Evolutionary conservation across 2,797 vertebrate genomes (phyloP).

Genomic region (Paedocypris micromegethes): DNA sequence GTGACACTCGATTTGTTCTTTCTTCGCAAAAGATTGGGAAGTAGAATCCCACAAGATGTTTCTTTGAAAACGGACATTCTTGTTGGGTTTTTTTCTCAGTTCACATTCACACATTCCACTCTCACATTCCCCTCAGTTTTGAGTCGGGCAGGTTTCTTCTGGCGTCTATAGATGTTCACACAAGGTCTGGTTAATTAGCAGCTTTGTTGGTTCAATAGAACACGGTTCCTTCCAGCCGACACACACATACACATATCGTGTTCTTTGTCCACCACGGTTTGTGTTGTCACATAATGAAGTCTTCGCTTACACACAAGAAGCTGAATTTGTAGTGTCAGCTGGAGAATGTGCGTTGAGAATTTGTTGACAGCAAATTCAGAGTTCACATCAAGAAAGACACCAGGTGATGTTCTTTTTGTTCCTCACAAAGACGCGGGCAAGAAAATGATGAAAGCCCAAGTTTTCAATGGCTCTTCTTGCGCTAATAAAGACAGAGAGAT

Average conservation of each 20-base stretch:
- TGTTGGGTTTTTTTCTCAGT: slow-evolving; percentile 51
- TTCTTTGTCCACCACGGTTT: slow-evolving; percentile 46
- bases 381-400: slow-evolving; percentile 55
- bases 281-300: slow-evolving; percentile 63
- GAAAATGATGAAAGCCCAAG: slow-evolving; percentile 7
- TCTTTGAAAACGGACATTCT: slow-evolving; percentile 62
- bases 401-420: slow-evolving; percentile 49
- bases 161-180: slow-evolving; percentile 65
- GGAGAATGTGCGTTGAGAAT: slow-evolving; percentile 4
- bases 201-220: slow-evolving; percentile 67
- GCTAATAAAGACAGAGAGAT: neutral
- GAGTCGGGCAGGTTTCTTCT: slow-evolving; percentile 61
- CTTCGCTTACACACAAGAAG: slow-evolving; percentile 53
- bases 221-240: slow-evolving; percentile 47
- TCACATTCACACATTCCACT: slow-evolving; percentile 60
- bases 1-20: slow-evolving; percentile 20
- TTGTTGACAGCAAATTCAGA: slow-evolving; percentile 45
- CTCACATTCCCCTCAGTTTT: slow-evolving; percentile 56
- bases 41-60: slow-evolving; percentile 53
- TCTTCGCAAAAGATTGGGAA: slow-evolving; percentile 45
- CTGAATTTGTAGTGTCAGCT: slow-evolving; percentile 48
- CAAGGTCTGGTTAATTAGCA: slow-evolving; percentile 72
- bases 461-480: neutral
- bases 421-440: neutral
- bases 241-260: slow-evolving; percentile 33